Percentiles rank a stretch among this genome's conserved stretches.
Evolutionary conservation across 2,797 vertebrate genomes (phyloP).

Genomic region (Xenentodon cancila): DNA sequence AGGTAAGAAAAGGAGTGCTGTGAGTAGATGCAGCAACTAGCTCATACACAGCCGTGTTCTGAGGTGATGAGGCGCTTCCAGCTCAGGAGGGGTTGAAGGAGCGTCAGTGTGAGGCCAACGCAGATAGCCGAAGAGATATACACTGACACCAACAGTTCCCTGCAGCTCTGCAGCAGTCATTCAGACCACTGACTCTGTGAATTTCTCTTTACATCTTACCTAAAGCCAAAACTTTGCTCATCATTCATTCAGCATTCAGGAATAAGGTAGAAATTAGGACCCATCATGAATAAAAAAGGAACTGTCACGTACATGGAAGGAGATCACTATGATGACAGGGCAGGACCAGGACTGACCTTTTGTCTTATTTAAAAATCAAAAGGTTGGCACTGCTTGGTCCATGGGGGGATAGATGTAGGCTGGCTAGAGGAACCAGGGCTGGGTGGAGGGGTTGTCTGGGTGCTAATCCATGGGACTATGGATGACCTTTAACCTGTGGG

Average conservation of each 20-base stretch:
- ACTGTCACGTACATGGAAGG: slow-evolving; percentile 46
- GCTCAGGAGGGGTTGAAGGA: slow-evolving; percentile 55
- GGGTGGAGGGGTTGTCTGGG: slow-evolving; percentile 58
- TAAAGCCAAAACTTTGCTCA: slow-evolving; percentile 38
- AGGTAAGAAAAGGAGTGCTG: slow-evolving; percentile 18
- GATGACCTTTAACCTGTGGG: slow-evolving; percentile 78
- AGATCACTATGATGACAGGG: slow-evolving; percentile 49
- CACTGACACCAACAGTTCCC: slow-evolving; percentile 43
- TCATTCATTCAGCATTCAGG: slow-evolving; percentile 44
- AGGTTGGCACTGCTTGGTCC: slow-evolving; percentile 60
- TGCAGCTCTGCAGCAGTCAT: slow-evolving; percentile 27
- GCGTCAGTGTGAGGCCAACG: slow-evolving; percentile 41
- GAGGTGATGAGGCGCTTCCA: slow-evolving; percentile 61
- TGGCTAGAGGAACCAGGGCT: slow-evolving; percentile 43
- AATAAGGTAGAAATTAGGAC: slow-evolving; percentile 60
- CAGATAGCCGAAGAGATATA: slow-evolving; percentile 41
- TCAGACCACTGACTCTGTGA: slow-evolving; percentile 22
- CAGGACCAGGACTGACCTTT: slow-evolving; percentile 77
- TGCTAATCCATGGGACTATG: slow-evolving; percentile 71
- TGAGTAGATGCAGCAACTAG: slow-evolving; percentile 67
- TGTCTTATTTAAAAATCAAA: slow-evolving; percentile 86
- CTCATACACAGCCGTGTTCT: slow-evolving; percentile 52
- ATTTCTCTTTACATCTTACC: slow-evolving; percentile 31
- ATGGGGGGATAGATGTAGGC: slow-evolving; percentile 45
- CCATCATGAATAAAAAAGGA: slow-evolving; percentile 71